Base-by-base conservation (phyloP, 2,888 invertebrate genomes). In the Gasteruption jaculator region DNA sequence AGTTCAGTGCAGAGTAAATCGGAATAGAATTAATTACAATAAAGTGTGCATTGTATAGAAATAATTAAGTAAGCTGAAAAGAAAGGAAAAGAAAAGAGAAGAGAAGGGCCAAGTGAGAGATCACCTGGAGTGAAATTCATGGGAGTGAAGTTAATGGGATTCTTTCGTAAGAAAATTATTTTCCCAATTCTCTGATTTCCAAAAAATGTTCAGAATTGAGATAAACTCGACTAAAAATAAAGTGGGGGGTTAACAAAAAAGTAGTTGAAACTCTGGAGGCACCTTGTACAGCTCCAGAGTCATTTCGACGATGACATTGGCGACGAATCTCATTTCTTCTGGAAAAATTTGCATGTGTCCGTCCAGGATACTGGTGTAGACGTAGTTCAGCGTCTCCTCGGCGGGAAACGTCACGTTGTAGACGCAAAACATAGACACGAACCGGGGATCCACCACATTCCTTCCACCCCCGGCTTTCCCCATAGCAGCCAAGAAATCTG, bases 361-460 rank as follows among this genome's bases (percentile, higher is more conserved):
- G 2, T 66, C 63, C 38, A 94, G 75, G 50, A 94, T 91, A 3
- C 88, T 87, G 19, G 77, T 75, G 71, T 91, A 94, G 58, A 94
- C 91, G 55, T 85, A 86, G 27, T 78, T 77, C 4, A 94, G 73
- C 0, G 91, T 90, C 25, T 73, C 75, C 43, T 87, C 84, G 0
- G 85, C 78, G 0, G 93, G 93, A 66, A 90, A 88, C 7, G 85
- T 82, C 52, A 94, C 82, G 71, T 92, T 92, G 72, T 86, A 88
- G 1, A 86, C 82, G 1, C 86, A 83, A 74, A 93, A 94, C 80
- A 90, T 85, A 0, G 93, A 92, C 57, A 93, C 80, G 65, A 94
- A 95, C 46, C 94, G 79, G 0, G 90, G 86, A 71, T 94, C 93
- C 10, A 93, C 88, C 58, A 87, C 88, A 63, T 91, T 92, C 51